Percentiles rank a stretch among this genome's conserved stretches.
These are phyloP conservation scores for Conopomorpha cramerella DNA, from an alignment of 1,140 invertebrate genomes.

Conservation along the genomic window DNA sequence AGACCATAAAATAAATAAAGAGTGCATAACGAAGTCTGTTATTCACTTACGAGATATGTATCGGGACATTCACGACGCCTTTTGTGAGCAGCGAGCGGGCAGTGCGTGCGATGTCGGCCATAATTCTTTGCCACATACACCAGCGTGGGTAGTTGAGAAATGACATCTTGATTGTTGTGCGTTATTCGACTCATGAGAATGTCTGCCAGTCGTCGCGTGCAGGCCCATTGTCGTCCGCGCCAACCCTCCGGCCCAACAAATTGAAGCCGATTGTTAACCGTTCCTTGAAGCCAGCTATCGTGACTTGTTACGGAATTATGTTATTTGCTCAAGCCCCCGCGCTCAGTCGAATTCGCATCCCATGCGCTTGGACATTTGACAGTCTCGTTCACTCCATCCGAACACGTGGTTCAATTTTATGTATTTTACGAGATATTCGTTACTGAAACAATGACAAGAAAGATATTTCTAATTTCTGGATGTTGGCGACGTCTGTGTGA, in stretches of 20 bases:
- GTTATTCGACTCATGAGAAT: slow-evolving; percentile 54
- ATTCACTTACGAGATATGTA: slow-evolving; percentile 35
- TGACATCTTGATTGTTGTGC: slow-evolving; percentile 59
- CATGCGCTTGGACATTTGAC: no score
- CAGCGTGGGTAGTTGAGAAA: slow-evolving; percentile 57
- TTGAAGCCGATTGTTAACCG: slow-evolving; percentile 57
- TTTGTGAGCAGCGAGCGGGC: slow-evolving; percentile 29
- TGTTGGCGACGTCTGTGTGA: no score
- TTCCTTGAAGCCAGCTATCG: slow-evolving; percentile 36
- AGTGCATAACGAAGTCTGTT: slow-evolving; percentile 27
- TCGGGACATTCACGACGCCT: slow-evolving; percentile 40
- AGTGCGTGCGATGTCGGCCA: slow-evolving; percentile 48
- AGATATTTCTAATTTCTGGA: no score
- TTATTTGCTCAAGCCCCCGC: slow-evolving; percentile 32
- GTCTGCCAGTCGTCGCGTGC: slow-evolving; percentile 38
- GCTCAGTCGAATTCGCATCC: no score
- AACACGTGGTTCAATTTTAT: no score
- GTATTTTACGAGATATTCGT: no score
- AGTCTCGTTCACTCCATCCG: no score
- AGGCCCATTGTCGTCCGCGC: slow-evolving; percentile 34
- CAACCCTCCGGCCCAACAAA: slow-evolving; percentile 44
- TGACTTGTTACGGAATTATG: slow-evolving; percentile 45
- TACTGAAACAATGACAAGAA: no score
- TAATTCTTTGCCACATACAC: slow-evolving; percentile 49
- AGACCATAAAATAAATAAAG: slow-evolving; percentile 11